Percentiles rank a stretch among this genome's conserved stretches.
Conservation (phyloP, 2,797 vertebrate species). For the Phyllotis vaccarum region DNA sequence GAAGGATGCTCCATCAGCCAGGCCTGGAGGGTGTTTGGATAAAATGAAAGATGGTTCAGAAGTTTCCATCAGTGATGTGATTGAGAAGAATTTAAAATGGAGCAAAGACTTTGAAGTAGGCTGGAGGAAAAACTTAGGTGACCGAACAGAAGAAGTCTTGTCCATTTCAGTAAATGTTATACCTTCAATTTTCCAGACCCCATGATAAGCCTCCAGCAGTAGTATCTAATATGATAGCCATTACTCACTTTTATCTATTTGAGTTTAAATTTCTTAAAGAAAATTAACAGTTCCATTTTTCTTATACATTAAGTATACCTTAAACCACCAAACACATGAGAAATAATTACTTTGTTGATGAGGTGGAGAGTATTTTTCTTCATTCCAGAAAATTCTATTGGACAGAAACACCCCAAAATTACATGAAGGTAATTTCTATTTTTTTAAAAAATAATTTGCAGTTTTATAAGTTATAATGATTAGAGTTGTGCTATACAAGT, state of each 20-base stretch:
- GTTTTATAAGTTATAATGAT: background rate
- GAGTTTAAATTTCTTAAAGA: conserved; percentile 21
- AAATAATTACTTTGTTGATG: background rate
- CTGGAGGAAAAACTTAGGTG: background rate
- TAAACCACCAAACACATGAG: background rate
- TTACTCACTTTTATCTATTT: background rate
- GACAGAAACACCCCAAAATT: background rate
- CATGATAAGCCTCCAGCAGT: background rate
- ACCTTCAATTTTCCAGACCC: background rate
- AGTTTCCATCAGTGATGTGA: background rate
- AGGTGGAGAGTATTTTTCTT: background rate
- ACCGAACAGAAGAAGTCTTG: background rate
- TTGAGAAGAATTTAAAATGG: conserved; percentile 21
- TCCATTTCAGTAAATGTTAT: background rate
- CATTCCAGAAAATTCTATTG: background rate
- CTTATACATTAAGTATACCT: background rate
- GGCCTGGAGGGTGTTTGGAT: background rate
- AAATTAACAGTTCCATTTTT: conserved; percentile 17
- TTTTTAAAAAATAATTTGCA: background rate
- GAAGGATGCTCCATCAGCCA: background rate
- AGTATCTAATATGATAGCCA: background rate
- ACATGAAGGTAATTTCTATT: background rate
- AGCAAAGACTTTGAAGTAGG: background rate
- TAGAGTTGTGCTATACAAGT: background rate
- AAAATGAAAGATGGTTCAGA: background rate